phyloP scores from a whole-genome alignment of 2,888 invertebrate genomes.

The Drepanosiphum platanoidis region DNA sequence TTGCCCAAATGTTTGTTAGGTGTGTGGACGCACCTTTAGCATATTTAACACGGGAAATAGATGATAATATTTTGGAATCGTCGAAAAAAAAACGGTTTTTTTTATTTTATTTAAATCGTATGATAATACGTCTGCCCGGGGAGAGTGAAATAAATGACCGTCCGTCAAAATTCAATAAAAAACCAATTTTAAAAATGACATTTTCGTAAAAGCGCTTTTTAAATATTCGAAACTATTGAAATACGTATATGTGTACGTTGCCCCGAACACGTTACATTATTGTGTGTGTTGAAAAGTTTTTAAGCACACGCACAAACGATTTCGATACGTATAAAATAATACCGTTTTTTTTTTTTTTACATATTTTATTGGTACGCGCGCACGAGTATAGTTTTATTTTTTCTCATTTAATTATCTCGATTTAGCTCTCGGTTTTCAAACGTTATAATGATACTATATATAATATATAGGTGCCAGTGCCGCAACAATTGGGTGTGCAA shows the following conservation, averaged over 20 bases:
- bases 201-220: neutral
- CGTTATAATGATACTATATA: no score
- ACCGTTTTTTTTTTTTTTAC: neutral
- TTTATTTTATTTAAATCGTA: no score
- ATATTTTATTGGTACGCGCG: neutral
- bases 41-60: no score
- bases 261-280: neutral
- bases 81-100: no score
- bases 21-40: no score
- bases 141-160: neutral
- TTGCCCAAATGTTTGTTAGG: no score
- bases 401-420: neutral
- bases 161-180: constrained; percentile 13
- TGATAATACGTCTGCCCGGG: no score
- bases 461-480: no score
- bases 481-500: no score
- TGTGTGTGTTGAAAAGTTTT: neutral
- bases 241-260: constrained; percentile 1
- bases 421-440: neutral
- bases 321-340: constrained; percentile 13
- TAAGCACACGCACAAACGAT: neutral
- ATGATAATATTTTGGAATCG: no score
- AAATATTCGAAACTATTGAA: constrained; percentile 6
- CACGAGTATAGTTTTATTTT: neutral
- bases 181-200: constrained; percentile 25